These are phyloP conservation scores for Cyanoramphus novaezelandiae DNA, from an alignment of 2,113 vertebrate genomes.

Conservation along the genomic window DNA sequence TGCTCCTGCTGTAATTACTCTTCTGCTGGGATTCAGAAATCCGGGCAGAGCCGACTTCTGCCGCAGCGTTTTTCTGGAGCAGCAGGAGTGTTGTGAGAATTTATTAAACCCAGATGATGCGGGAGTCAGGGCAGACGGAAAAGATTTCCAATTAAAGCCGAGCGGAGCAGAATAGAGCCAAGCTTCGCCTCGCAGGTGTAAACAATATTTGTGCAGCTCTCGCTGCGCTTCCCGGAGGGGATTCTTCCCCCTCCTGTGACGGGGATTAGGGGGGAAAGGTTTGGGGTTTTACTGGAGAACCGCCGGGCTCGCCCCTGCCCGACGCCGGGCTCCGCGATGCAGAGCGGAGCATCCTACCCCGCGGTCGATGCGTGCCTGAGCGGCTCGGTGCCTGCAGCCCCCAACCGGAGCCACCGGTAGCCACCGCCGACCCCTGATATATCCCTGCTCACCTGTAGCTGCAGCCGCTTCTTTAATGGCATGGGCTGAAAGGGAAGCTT, in stretches of 20 bases:
- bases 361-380: conserved; percentile 31
- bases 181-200: conserved; percentile 74
- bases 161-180: conserved; percentile 56
- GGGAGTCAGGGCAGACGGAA: conserved; percentile 70
- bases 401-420: background rate
- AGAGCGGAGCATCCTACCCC: conserved; percentile 2
- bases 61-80: background rate
- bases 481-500: background rate
- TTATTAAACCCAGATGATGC: conserved; percentile 80
- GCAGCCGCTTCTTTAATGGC: background rate
- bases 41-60: conserved; percentile 9
- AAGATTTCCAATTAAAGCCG: conserved; percentile 78
- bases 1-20: conserved; percentile 24
- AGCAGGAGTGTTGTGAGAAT: conserved; percentile 56
- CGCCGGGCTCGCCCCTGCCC: background rate
- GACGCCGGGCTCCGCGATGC: background rate
- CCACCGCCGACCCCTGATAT: background rate
- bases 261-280: background rate
- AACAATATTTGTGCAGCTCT: conserved; percentile 38
- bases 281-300: background rate
- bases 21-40: conserved; percentile 33
- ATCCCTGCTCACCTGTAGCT: conserved; percentile 38
- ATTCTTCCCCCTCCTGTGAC: background rate
- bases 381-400: background rate
- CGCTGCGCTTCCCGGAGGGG: background rate